Conservation (phyloP, 2,888 invertebrate genomes). For the Lobophora halterata region DNA sequence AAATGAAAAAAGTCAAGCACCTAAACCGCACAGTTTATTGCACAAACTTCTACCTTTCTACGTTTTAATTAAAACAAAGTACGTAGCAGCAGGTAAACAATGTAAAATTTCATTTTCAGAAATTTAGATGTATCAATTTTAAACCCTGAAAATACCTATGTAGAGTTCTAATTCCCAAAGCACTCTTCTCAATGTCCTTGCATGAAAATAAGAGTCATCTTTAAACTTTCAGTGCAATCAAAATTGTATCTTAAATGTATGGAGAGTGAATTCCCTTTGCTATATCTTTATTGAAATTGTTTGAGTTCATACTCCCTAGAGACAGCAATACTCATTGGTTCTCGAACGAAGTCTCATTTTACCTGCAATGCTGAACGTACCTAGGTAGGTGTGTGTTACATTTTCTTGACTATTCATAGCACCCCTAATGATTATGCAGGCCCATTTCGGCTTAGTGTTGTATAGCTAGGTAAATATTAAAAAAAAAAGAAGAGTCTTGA, state of each 20-base stretch:
- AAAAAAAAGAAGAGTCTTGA: no score
- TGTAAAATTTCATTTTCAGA: background rate
- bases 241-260: background rate
- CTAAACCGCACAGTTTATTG: background rate
- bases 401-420: no score
- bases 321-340: constrained; percentile 1
- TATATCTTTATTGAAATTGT: background rate
- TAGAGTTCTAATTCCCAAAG: background rate
- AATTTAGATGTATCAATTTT: background rate
- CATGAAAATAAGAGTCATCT: constrained; percentile 2
- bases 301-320: constrained; percentile 4
- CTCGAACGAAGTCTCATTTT: no score
- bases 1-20: constrained; percentile 1
- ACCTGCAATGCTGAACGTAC: no score
- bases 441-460: no score
- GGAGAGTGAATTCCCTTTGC: background rate
- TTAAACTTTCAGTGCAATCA: background rate
- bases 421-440: no score
- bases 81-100: constrained; percentile 1
- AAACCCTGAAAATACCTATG: background rate
- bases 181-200: background rate
- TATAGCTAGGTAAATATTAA: no score
- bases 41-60: background rate
- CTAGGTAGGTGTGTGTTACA: no score
- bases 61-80: constrained; percentile 5